Conservation (phyloP, 2,113 vertebrate genomes). For the Grus americana region DNA sequence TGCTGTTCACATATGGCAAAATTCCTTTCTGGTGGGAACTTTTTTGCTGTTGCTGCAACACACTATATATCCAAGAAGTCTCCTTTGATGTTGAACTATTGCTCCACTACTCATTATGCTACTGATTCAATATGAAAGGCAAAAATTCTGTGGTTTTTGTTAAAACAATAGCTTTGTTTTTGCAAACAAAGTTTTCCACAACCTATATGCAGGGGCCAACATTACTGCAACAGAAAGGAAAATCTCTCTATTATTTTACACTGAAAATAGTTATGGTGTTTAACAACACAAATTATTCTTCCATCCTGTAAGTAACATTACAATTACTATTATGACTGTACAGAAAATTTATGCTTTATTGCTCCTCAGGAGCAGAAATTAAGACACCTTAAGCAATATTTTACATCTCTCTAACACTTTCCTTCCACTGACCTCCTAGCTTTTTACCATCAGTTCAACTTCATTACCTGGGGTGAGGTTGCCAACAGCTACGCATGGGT, state of each 20-base stretch:
- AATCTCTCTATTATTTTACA: not conserved
- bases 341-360: constrained; percentile 16
- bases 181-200: constrained; percentile 48
- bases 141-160: constrained; percentile 45
- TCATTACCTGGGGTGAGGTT: not conserved
- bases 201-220: constrained; percentile 6
- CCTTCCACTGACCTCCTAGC: not conserved
- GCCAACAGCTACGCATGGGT: not conserved
- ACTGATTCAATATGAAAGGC: constrained; percentile 76
- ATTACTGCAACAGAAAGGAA: not conserved
- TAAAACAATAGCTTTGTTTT: constrained; percentile 45
- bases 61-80: constrained; percentile 71
- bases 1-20: constrained; percentile 58
- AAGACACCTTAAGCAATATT: not conserved
- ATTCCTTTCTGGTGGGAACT: constrained; percentile 70
- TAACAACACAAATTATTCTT: not conserved
- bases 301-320: not conserved
- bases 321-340: not conserved
- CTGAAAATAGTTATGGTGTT: not conserved
- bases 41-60: constrained; percentile 71
- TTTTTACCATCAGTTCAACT: not conserved
- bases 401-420: not conserved
- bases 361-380: constrained; percentile 6
- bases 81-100: constrained; percentile 73
- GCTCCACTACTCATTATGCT: constrained; percentile 67